A percentile compares a stretch with the other conserved stretches of the same genome.
Conservation (phyloP, 1,140 invertebrate species). For the Scylla paramamosain region DNA sequence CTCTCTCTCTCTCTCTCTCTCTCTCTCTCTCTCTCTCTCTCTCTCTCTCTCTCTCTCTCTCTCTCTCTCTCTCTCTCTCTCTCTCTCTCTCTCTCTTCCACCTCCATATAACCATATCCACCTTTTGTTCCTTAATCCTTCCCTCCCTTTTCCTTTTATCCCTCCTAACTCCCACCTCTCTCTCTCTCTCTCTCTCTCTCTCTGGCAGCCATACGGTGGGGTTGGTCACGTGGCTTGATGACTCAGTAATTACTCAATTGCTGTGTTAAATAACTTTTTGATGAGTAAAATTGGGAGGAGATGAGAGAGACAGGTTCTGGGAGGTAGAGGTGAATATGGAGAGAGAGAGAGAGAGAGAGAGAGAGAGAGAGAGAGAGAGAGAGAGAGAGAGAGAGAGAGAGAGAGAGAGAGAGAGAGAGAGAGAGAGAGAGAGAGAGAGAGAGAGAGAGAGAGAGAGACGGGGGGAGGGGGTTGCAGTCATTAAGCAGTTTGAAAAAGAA, state of each 20-base stretch:
- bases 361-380: slow-evolving; percentile 21
- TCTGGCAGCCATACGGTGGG: not conserved
- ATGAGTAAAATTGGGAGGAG: slow-evolving; percentile 11
- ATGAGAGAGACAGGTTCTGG: not conserved
- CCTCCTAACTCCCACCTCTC: slow-evolving; percentile 19
- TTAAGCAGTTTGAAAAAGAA: not conserved
- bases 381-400: slow-evolving; percentile 49
- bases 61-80: slow-evolving; percentile 20
- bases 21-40: slow-evolving; percentile 1
- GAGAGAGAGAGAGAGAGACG: not conserved
- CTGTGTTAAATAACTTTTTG: not conserved
- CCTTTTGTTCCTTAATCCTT: not conserved
- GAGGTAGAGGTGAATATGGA: too few species aligned
- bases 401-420: not conserved
- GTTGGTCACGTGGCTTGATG: not conserved
- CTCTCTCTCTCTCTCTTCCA: not conserved
- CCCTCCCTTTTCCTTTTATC: not conserved
- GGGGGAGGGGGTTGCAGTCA: not conserved
- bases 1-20: slow-evolving; percentile 20
- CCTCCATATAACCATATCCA: not conserved
- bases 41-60: not conserved
- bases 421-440: not conserved
- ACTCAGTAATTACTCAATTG: not conserved
- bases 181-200: slow-evolving; percentile 29
- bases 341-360: slow-evolving; percentile 29